These are phyloP conservation scores for Radopholus similis DNA, from an alignment of 1,140 invertebrate species.

Conservation along the genomic window DNA sequence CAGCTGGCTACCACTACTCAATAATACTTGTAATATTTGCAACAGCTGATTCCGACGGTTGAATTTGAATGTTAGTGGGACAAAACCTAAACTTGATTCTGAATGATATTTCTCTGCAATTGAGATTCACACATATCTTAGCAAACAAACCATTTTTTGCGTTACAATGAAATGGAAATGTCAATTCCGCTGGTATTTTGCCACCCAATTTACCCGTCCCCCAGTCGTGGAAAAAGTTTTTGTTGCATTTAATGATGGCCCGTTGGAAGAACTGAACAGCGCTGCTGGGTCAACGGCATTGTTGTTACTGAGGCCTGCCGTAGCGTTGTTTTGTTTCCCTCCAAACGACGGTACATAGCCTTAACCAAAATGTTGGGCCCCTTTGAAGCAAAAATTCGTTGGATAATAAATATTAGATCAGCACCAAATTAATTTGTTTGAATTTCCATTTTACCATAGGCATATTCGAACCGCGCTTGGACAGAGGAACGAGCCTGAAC, in stretches of 20 bases:
- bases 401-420: too few relatives aligned
- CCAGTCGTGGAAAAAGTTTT: slow-evolving; percentile 5
- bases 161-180: neutral
- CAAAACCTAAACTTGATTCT: too few relatives aligned
- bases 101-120: too few relatives aligned
- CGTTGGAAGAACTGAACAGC: neutral
- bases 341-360: slow-evolving; percentile 18
- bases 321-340: neutral
- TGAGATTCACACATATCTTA: neutral
- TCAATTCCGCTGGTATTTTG: slow-evolving; percentile 21
- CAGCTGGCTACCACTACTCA: neutral
- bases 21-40: neutral
- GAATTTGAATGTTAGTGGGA: neutral
- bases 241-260: neutral
- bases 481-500: slow-evolving; percentile 46
- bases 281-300: neutral
- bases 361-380: too few relatives aligned
- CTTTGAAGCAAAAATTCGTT: too few relatives aligned
- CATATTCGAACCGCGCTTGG: slow-evolving; percentile 59
- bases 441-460: slow-evolving; percentile 47
- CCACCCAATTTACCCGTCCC: slow-evolving; percentile 14
- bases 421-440: too few relatives aligned
- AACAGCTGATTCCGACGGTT: neutral
- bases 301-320: slow-evolving; percentile 8
- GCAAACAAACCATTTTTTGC: neutral